Evolutionary conservation across 2,113 vertebrate species (phyloP), one percentile per base, ranked within the genome.

Genomic region (Sinocyclocheilus anophthalmus): DNA sequence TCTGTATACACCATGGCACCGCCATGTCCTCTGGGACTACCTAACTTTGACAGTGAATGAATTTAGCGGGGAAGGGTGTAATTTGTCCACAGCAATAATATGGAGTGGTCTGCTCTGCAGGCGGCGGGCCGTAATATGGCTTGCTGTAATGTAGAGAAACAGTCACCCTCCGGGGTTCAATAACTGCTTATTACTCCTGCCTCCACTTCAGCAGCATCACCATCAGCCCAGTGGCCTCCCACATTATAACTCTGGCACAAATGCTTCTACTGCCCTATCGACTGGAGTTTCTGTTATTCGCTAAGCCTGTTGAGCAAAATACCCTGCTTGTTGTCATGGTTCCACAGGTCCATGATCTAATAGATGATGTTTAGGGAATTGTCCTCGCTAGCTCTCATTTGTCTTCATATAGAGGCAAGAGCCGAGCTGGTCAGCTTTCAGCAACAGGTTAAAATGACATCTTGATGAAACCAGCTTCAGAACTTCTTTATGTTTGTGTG

Each of bases 181-280:
- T 94, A 94, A 92, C 88, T 84, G 84, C 88, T 93, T 90, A 94
- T 94, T 94, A 91, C 90, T 89, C 57, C 75, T 81, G 79, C 79
- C 65, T 45, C 77, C 50, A 75, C 70, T 87, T 85, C 78, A 70
- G 73, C 59, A 83, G 67, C 73, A 76, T 81, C 69, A 57, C 33
- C 81, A 84, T 84, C 81, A 84, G 69, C 67, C 69, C 81, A 37
- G 69, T 55, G 30, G 81, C 69, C 69, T 39, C 30, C 50, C 30
- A 55, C 69, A 84, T 84, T 84, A 73, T 73, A 84, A 73, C 67
- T 73, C 50, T 20, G 20, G 59, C 79, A 81, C 79, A 48, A 81
- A 67, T 81, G 79, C 37, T 14, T 18, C 77, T 48, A 16, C 69
- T 57, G 30, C 0, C 7, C 69, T 73, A 72, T 83, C 24, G 45